Evolutionary conservation across 2,797 vertebrate species (phyloP), one percentile per base, ranked within the genome.

Genomic region (Spinibarbus caldwelli): DNA sequence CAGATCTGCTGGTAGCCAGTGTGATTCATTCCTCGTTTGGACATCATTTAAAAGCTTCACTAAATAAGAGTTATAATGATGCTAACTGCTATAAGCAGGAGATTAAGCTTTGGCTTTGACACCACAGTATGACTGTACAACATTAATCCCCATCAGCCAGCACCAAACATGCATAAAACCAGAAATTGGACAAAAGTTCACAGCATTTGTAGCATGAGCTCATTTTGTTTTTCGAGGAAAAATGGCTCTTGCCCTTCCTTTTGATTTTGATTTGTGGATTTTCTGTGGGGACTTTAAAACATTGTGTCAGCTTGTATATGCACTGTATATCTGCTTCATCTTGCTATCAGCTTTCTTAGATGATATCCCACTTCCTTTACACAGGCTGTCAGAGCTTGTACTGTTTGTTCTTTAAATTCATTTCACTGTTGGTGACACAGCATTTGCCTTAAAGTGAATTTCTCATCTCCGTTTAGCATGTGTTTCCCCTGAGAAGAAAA

Each of bases 181-280:
- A 62, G 66, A 88, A 82, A 79, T 82, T 70, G 62, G 57, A 84
- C 78, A 59, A 72, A 85, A 81, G 84, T 87, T 87, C 73, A 68
- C 45, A 67, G 31, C 41, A 70, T 86, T 88, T 87, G 45, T 36
- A 82, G 54, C 85, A 77, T 86, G 82, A 87, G 71, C 52, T 88
- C 82, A 88, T 76, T 79, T 38, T 86, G 82, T 82, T 90, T 88
- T 88, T 75, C 21, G 68, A 86, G 72, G 80, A 66, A 66, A 67
- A 52, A 45, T 45, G 70, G 19, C 62, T 76, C 62, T 80, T 88
- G 84, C 62, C 36, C 77, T 82, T 71, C 62, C n/a, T 78, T 83
- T 80, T 71, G 75, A 85, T 80, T 31, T 23, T 38, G 19, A 73
- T 68, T 21, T 17, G 38, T 72, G 43, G 19, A 47, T 36, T 31